Base-by-base conservation (phyloP, 2,888 invertebrate genomes). In the Cephus spinipes region DNA sequence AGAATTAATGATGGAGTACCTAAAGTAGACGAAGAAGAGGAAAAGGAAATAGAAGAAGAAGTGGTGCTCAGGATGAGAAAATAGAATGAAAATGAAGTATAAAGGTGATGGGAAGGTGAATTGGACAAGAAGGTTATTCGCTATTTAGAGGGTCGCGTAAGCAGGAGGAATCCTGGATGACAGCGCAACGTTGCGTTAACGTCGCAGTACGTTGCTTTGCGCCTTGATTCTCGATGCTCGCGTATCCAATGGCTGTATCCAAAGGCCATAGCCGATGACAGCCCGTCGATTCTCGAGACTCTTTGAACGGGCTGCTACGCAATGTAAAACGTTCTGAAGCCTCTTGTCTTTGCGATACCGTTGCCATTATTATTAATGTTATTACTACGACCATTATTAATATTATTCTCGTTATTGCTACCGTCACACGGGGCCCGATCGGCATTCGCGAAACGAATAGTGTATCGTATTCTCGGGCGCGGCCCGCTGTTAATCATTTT, bases 361-460 rank as follows among this genome's bases (percentile, higher is more conserved):
- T 83, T 85, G 79, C 82, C 82, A 81, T 83, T 82, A 69, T 33
- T 69, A 75, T 55, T 40, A 69, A 31, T 76, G 68, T 76, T 77
- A 74, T 79, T 79, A 79, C 36, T 77, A 78, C 77, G 76, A 87
- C 86, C 86, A 87, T 82, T 87, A 86, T 86, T 83, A 86, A 83
- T 87, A 87, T 85, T 87, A 85, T 81, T 86, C 85, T 87, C 85
- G 85, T 85, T 86, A 87, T 87, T 87, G 87, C 85, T 87, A 88
- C 80, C 84, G 83, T 85, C 86, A 87, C 68, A 40, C 55, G 33
- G 71, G 33, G 33, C 31, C 31, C 12, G 36, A 76, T n/a, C 69
- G 69, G 33, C 32, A 33, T 69, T n/a, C 40, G 34, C 76, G 75
- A 40, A 75, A 32, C 31, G 68, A 75, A 30, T 35, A 34, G 12